Evolutionary conservation across 2,888 invertebrate species (phyloP), one percentile per base, ranked within the genome.

Genomic region (Meiosimyza decipiens): DNA sequence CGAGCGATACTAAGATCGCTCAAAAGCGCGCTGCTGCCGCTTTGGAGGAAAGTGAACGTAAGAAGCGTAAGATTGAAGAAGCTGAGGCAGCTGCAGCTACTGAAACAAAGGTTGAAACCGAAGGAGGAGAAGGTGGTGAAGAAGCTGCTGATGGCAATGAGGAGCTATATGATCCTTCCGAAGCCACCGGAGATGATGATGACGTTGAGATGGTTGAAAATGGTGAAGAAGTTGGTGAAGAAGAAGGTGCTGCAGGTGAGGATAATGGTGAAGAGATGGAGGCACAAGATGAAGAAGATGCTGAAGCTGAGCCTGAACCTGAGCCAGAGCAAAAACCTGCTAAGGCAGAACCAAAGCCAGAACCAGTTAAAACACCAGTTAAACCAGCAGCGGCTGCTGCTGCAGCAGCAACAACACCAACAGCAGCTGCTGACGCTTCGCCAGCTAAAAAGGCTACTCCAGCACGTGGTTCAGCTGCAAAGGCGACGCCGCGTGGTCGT

Each of bases 141-240:
- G 87, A 86, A 6, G 80, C 80, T 73, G 79, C 79, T 65, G 83
- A 82, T 12, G 83, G 73, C 18, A 80, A 79, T 33, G 81, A 79
- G 22, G 87, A 87, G 49, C 80, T 87, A 12, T 87, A 87, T 66
- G 87, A 87, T 80, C 87, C 87, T 63, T 86, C 86, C 55, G 88
- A 89, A 75, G 88, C 89, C 50, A 88, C 87, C 7, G 88, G 86
- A 1, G 89, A 89, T 72, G 89, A 89, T 72, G 89, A 89, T 76
- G 90, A 90, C 51, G 88, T 88, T 15, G 87, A 86, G 72, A 88
- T 88, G 83, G 79, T 77, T 60, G 88, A 88, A 15, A 85, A 87
- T 60, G 86, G 87, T 18, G 86, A 85, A 16, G 82, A 81, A 7
- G 77, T 84, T 81, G 73, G 84, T 82, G 77, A 76, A 1, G 81